Conservation (phyloP, 2,113 vertebrate species). For the Corydoras maculifer region DNA sequence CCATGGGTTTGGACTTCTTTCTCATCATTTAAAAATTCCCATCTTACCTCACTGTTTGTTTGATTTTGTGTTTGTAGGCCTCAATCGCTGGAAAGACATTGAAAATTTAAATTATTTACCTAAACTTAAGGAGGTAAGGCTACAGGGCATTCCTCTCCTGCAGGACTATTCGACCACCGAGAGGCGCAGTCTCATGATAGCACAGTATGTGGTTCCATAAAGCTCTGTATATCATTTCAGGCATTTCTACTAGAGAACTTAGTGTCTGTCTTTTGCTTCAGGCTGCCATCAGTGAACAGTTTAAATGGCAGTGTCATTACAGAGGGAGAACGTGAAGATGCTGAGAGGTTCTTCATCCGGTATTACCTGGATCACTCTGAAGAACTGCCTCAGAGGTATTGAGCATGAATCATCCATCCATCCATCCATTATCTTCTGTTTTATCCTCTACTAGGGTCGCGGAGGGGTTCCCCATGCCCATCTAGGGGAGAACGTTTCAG, state of each 20-base stretch:
- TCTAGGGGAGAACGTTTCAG: too few species aligned
- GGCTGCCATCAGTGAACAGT: slow-evolving; percentile 79
- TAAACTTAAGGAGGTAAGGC: slow-evolving; percentile 87
- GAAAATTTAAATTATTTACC: slow-evolving; percentile 94
- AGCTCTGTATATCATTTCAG: slow-evolving; percentile 1
- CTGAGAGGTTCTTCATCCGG: slow-evolving; percentile 94
- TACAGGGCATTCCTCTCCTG: slow-evolving; percentile 90
- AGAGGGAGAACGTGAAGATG: slow-evolving; percentile 85
- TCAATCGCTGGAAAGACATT: slow-evolving; percentile 90
- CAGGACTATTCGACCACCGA: slow-evolving; percentile 86
- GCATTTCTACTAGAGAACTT: background rate
- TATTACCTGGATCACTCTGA: slow-evolving; percentile 81
- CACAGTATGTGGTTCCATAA: slow-evolving; percentile 62
- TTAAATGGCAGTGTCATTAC: slow-evolving; percentile 89
- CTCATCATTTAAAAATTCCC: too few species aligned
- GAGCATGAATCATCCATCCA: background rate
- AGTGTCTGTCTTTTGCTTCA: slow-evolving; percentile 44
- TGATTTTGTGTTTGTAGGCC: slow-evolving; percentile 62
- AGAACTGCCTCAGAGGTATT: slow-evolving; percentile 82
- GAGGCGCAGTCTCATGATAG: slow-evolving; percentile 86
- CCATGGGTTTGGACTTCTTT: too few species aligned
- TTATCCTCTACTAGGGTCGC: too few species aligned
- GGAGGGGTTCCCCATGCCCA: too few species aligned
- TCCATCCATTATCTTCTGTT: too few species aligned
- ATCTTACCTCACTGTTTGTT: too few species aligned